Evolutionary conservation across 2,888 invertebrate genomes (phyloP), one percentile per base, ranked within the genome.

Genomic region (Plebejus anna): DNA sequence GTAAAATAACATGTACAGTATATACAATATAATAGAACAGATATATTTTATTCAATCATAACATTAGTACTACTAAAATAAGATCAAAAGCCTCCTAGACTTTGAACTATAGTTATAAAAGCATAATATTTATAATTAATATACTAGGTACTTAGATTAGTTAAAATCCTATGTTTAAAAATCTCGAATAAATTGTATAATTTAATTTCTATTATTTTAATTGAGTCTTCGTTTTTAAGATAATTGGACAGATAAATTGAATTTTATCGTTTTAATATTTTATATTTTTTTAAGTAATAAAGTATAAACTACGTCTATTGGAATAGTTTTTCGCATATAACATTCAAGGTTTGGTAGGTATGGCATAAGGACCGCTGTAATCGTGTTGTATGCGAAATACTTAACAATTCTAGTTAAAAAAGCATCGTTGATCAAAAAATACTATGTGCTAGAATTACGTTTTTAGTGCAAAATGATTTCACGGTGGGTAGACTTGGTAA

Each of bases 1-100:
- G 88, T 90, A 91, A 86, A 89, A 84, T 87, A 78, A 76, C 75
- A 76, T 91, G 88, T 90, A 91, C 88, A 88, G 88, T 87, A 84
- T 83, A 83, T 78, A 77, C 82, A 86, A 73, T 78, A 77, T 82
- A 86, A 73, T 73, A 72, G 51, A 72, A 32, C 51, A 16, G 32
- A 51, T 55, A 82, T 82, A 82, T 79, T 82, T 80, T 77, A 77
- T 75, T 82, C 80, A 82, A 82, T 81, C 81, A 82, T 82, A 87
- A 84, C 81, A 82, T 87, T 90, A 90, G 86, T n/a, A 82, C 84
- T 73, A 73, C 85, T 88, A 84, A 90, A 90, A 89, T 89, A 90
- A 90, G 88, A 73, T 51, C 22, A 47, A 72, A 28, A 4, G 73
- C 28, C 55, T 28, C 9, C 16, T 51, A 72, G 72, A 72, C 51